Evolutionary conservation across 2,888 invertebrate genomes (phyloP), one percentile per base, ranked within the genome.

Genomic region (Epistrophe eligans): DNA sequence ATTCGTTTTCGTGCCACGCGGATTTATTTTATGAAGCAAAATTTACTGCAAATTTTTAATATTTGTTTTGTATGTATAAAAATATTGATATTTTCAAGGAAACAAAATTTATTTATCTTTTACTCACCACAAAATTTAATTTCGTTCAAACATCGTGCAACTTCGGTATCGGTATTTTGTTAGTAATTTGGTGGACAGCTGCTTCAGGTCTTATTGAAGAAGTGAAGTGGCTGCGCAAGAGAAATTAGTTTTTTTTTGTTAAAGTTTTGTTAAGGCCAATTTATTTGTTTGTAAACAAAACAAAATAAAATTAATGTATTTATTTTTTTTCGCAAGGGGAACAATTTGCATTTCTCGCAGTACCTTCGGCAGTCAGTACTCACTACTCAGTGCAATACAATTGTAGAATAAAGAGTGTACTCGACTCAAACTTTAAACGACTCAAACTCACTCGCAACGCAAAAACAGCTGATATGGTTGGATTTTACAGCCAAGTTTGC

Each of bases 241-340:
- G 15, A 9, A 15, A 55, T 4, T 0, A 28, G 1, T 6, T 28
- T 24, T 15, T 2, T 55, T 35, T 52, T 52, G n/a, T n/a, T 43
- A 55, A 11, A 50, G 24, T 55, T 71, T 45, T 62, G 48, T 19
- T 5, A 43, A 13, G 55, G 40, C 24, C 48, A 67, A 13, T 73
- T 81, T 71, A 71, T 74, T 74, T 79, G 82, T 85, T 79, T 79
- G 82, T 85, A 77, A 85, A 85, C 85, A 85, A 79, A 55, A 32
- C 50, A 48, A 15, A 40, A 43, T 32, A 38, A 19, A 40, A 15
- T 40, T 13, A 15, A 40, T 15, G 6, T 60, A 60, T 64, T 64
- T 35, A 35, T 80, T 72, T 19, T 72, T 19, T n/a, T 38, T 38
- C 72, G 35, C 32, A 13, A 50, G 11, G 5, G 70, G 77, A 48